Percentiles rank a stretch among this genome's conserved stretches.
Evolutionary conservation across 2,888 invertebrate species (phyloP).

Genomic region (Stenchaetothrips biformis): DNA sequence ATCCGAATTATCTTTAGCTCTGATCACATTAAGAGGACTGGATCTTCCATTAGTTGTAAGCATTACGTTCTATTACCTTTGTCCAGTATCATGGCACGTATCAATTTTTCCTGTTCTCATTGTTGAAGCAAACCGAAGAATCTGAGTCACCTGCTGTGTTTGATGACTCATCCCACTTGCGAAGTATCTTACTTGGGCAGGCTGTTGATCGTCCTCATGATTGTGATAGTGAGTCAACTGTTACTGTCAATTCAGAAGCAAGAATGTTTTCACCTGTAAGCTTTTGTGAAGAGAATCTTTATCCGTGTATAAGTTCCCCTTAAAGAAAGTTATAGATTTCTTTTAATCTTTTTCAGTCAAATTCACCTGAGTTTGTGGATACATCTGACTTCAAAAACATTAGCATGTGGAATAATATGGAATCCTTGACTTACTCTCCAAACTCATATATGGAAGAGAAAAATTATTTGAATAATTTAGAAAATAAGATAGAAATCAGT

Average conservation of each 20-base stretch:
- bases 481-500: too few species aligned
- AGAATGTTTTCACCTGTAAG: constrained; percentile 6
- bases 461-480: neutral
- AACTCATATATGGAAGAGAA: neutral
- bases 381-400: neutral
- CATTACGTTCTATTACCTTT: neutral
- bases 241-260: constrained; percentile 15
- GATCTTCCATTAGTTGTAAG: constrained; percentile 13
- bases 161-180: neutral
- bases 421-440: neutral
- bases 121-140: too few species aligned
- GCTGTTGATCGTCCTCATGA: constrained; percentile 21
- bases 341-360: neutral
- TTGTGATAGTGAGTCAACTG: constrained; percentile 31
- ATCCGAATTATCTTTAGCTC: constrained; percentile 35
- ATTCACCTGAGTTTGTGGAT: neutral
- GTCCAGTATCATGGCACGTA: too few species aligned
- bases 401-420: neutral
- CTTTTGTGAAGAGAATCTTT: too few species aligned
- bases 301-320: neutral
- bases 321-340: neutral
- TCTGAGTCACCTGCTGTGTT: neutral
- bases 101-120: too few species aligned
- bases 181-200: neutral
- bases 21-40: constrained; percentile 30